Evolutionary conservation across 2,888 invertebrate species (phyloP).

Genomic region (Agriotes lineatus): DNA sequence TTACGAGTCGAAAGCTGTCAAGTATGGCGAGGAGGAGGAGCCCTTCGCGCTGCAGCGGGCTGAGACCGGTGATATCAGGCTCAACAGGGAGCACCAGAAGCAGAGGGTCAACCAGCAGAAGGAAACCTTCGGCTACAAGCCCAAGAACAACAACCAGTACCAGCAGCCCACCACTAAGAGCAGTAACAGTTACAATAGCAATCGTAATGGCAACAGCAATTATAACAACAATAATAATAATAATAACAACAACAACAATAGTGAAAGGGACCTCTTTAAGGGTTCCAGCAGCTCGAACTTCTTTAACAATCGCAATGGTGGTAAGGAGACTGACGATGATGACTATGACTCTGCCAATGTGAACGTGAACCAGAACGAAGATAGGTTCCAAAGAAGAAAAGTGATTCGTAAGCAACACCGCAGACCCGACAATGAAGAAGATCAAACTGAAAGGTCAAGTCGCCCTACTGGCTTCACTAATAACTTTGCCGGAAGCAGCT

Average conservation of each 20-base stretch:
- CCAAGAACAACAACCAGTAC: slow-evolving; percentile 42
- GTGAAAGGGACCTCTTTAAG: slow-evolving; percentile 73
- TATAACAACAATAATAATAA: slow-evolving; percentile 45
- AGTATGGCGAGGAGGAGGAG: slow-evolving; percentile 76
- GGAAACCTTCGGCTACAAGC: slow-evolving; percentile 50
- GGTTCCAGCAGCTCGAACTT: slow-evolving; percentile 83
- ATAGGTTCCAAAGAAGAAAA: slow-evolving; percentile 64
- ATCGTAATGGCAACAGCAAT: slow-evolving; percentile 11
- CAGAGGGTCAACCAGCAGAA: slow-evolving; percentile 64
- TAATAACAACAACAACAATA: slow-evolving; percentile 58
- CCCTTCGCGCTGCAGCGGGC: slow-evolving; percentile 81
- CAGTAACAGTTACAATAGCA: slow-evolving; percentile 57
- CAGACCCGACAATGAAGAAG: slow-evolving; percentile 56
- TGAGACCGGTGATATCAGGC: slow-evolving; percentile 72
- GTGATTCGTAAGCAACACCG: slow-evolving; percentile 62
- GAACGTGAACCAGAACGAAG: slow-evolving; percentile 64
- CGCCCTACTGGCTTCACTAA: slow-evolving; percentile 63
- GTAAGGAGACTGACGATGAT: slow-evolving; percentile 71
- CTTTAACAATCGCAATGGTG: slow-evolving; percentile 75
- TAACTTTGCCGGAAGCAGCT: slow-evolving; percentile 67
- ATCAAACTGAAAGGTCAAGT: slow-evolving; percentile 60
- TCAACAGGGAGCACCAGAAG: slow-evolving; percentile 63
- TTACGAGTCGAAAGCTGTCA: slow-evolving; percentile 76
- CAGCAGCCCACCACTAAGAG: slow-evolving; percentile 54
- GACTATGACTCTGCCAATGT: slow-evolving; percentile 62